A percentile compares a stretch with the other conserved stretches of the same genome.
These are phyloP conservation scores for Drosophila meridiana DNA, from an alignment of 2,888 invertebrate genomes.

Conservation along the genomic window DNA sequence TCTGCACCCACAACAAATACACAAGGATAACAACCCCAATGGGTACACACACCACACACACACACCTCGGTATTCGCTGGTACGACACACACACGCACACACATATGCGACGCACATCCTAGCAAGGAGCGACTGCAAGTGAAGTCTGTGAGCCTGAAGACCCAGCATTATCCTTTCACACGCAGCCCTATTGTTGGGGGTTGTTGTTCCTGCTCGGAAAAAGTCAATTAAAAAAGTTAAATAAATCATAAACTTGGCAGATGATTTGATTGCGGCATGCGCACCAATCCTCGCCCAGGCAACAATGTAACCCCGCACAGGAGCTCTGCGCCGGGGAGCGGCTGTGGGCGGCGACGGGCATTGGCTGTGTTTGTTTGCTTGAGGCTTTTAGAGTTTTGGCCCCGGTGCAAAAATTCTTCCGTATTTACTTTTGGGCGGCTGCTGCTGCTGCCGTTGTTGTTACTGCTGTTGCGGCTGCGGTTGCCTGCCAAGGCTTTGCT, in stretches of 20 bases:
- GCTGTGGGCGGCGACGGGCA: constrained; percentile 13
- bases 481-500: constrained; percentile 75
- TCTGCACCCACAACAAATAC: constrained; percentile 36
- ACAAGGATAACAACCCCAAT: constrained; percentile 33
- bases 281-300: constrained; percentile 70
- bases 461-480: constrained; percentile 45
- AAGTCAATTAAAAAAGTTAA: constrained; percentile 85
- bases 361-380: constrained; percentile 63
- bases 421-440: constrained; percentile 70
- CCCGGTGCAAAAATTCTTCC: constrained; percentile 56
- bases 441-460: constrained; percentile 41
- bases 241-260: constrained; percentile 85
- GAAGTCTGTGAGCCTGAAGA: constrained; percentile 64
- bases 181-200: constrained; percentile 66
- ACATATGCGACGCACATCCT: constrained; percentile 68
- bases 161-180: constrained; percentile 82
- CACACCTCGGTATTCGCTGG: constrained; percentile 9
- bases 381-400: constrained; percentile 61
- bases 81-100: not conserved
- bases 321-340: not conserved
- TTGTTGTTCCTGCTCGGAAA: constrained; percentile 73
- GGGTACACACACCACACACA: constrained; percentile 4
- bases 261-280: constrained; percentile 82
- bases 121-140: constrained; percentile 62
- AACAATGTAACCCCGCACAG: constrained; percentile 44